These are phyloP conservation scores for Dinocampus coccinellae DNA, from an alignment of 2,888 invertebrate genomes.

Conservation along the genomic window DNA sequence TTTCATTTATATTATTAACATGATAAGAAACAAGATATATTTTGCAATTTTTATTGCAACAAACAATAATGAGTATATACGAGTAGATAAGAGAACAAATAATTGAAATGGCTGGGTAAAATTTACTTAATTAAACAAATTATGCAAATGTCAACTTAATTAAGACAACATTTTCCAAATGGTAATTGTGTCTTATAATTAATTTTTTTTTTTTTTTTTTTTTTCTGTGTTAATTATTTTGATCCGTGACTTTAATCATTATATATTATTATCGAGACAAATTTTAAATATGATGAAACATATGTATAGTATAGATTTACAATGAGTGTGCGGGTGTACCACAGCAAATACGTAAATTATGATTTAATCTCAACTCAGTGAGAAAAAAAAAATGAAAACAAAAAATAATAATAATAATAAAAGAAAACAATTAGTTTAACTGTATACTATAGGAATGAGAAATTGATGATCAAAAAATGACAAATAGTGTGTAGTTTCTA, in stretches of 20 bases:
- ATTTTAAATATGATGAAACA: constrained; percentile 55
- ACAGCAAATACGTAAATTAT: constrained; percentile 44
- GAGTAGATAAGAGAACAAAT: constrained; percentile 18
- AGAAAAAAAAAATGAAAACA: constrained; percentile 13
- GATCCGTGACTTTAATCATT: neutral
- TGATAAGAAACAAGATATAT: constrained; percentile 22
- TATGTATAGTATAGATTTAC: constrained; percentile 62
- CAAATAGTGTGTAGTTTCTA: constrained; percentile 9
- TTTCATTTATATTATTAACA: constrained; percentile 21
- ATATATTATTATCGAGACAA: constrained; percentile 47
- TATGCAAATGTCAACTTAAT: neutral
- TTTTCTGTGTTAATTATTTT: constrained; percentile 11
- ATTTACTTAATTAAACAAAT: neutral
- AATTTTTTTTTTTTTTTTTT: neutral
- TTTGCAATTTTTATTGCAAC: constrained; percentile 26
- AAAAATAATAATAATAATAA: no score
- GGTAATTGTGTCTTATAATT: neutral
- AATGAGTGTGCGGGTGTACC: constrained; percentile 52
- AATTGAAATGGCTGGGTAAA: neutral
- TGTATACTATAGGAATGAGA: neutral
- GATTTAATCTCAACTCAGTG: constrained; percentile 14
- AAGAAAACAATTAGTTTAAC: constrained; percentile 19
- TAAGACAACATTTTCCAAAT: neutral
- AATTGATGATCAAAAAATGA: neutral
- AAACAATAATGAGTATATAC: constrained; percentile 4